These are phyloP conservation scores for Mastomys coucha DNA, from an alignment of 2,113 vertebrate genomes.

Conservation along the genomic window DNA sequence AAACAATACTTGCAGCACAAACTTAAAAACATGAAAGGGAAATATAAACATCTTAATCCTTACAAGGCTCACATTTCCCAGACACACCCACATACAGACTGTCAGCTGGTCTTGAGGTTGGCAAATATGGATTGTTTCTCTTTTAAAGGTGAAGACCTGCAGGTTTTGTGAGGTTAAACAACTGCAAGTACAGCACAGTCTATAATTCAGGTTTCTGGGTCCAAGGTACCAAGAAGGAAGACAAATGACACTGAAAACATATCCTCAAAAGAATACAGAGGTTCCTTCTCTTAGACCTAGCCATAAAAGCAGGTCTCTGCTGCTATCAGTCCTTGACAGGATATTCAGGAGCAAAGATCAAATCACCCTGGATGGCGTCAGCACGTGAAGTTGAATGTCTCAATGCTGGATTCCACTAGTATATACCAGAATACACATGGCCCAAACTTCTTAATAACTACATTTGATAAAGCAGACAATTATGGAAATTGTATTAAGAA, in stretches of 20 bases:
- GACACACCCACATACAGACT: not conserved
- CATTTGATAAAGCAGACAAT: not conserved
- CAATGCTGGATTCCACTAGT: not conserved
- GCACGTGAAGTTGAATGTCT: not conserved
- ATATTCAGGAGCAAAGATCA: not conserved
- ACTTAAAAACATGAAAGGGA: not conserved
- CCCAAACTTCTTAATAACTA: constrained; percentile 1
- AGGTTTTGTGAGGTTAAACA: not conserved
- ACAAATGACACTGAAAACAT: not conserved
- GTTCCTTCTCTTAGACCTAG: not conserved
- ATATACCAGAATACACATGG: not conserved
- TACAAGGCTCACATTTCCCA: not conserved
- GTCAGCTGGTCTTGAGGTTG: not conserved
- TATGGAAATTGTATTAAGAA: not conserved
- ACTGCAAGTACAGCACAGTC: not conserved
- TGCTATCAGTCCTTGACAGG: not conserved
- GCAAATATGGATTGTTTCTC: not conserved
- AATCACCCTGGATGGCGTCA: not conserved
- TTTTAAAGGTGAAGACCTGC: not conserved
- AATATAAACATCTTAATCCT: not conserved
- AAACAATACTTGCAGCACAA: not conserved
- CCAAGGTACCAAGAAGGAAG: not conserved
- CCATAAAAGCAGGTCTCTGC: not conserved
- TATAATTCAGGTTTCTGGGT: not conserved
- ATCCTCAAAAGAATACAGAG: not conserved